Percentiles rank a stretch among this genome's conserved stretches.
Conservation (phyloP, 2,797 vertebrate genomes). For the Acipenser oxyrinchus region DNA sequence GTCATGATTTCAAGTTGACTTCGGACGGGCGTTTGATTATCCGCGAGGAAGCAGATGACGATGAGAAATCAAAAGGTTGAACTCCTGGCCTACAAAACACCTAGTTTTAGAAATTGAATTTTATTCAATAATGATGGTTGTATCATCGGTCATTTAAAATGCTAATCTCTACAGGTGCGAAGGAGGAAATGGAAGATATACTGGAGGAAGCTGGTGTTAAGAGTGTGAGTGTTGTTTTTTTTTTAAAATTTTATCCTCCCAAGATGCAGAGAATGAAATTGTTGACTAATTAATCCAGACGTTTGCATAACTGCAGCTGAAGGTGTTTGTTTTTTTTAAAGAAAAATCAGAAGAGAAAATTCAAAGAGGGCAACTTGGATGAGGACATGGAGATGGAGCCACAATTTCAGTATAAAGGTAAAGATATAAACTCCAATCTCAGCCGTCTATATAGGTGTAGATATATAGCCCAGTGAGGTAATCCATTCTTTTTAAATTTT, state of each 20-base stretch:
- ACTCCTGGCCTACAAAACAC: too few species aligned
- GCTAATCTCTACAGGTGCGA: constrained; percentile 45
- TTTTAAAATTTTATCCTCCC: too few species aligned
- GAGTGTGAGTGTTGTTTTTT: constrained; percentile 63
- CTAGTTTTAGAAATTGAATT: too few species aligned
- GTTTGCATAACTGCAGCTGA: too few species aligned
- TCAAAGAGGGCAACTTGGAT: constrained; percentile 57
- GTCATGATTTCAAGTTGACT: constrained; percentile 80
- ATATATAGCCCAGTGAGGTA: too few species aligned
- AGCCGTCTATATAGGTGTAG: too few species aligned
- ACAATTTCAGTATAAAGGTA: constrained; percentile 75
- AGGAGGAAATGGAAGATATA: constrained; percentile 77
- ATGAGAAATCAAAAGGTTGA: constrained; percentile 47
- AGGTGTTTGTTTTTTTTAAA: constrained; percentile 40
- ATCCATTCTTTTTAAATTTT: too few species aligned
- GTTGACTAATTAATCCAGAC: too few species aligned
- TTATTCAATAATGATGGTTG: too few species aligned
- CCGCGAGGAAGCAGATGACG: constrained; percentile 60
- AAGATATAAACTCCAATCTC: background rate
- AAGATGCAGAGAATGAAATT: too few species aligned
- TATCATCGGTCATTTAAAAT: too few species aligned
- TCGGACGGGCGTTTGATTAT: constrained; percentile 91
- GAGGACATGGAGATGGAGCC: constrained; percentile 64
- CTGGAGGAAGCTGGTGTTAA: constrained; percentile 73
- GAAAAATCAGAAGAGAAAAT: constrained; percentile 72